Conservation (phyloP, 2,797 vertebrate genomes). For the Buphagus erythrorhynchus region DNA sequence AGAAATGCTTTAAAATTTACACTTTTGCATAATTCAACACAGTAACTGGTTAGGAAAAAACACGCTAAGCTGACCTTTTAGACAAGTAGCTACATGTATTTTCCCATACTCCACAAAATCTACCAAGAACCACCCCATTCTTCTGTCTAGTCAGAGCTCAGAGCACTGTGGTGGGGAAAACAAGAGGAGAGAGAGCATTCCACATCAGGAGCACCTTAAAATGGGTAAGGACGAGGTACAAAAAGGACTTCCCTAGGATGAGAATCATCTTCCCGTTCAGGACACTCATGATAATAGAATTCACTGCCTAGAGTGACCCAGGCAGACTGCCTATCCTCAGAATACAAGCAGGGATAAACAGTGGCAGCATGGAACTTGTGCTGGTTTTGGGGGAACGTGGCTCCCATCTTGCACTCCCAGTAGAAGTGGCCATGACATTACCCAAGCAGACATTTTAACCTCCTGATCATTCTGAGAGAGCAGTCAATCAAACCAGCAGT, state of each 20-base stretch:
- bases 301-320: not conserved
- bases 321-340: not conserved
- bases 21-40: not conserved
- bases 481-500: not conserved
- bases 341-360: not conserved
- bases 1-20: not conserved
- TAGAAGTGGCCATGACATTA: not conserved
- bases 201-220: not conserved
- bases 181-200: not conserved
- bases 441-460: not conserved
- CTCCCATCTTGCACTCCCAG: not conserved
- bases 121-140: not conserved
- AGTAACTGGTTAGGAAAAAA: not conserved
- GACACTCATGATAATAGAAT: not conserved
- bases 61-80: not conserved
- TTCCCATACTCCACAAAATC: not conserved
- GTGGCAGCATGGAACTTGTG: not conserved
- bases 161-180: fast-evolving
- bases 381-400: fast-evolving
- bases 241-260: not conserved
- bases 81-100: not conserved
- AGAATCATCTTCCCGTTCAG: not conserved
- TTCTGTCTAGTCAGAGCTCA: not conserved
- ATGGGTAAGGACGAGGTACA: not conserved
- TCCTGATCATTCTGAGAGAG: not conserved